phyloP scores from a whole-genome alignment of 2,888 invertebrate genomes.

The Acleris laterana region DNA sequence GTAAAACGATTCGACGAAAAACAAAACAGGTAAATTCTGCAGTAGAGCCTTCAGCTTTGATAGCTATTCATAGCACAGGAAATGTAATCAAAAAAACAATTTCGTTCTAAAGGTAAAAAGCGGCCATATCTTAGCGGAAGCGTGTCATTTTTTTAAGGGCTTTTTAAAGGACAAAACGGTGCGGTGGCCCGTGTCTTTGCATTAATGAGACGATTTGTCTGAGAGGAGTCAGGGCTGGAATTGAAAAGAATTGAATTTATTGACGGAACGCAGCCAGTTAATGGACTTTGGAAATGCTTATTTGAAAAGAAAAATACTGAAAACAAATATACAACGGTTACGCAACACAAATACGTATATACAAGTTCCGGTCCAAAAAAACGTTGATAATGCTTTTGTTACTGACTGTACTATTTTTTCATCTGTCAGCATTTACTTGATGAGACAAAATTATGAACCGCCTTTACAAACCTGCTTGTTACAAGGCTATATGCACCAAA shows the following conservation, averaged over 20 bases:
- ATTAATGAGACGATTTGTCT: slow-evolving; percentile 75
- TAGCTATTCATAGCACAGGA: background rate
- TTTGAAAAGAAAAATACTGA: slow-evolving; percentile 39
- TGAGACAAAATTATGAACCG: no score
- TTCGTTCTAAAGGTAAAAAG: slow-evolving; percentile 31
- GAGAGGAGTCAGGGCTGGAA: slow-evolving; percentile 58
- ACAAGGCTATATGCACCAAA: no score
- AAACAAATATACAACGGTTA: no score
- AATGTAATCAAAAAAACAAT: slow-evolving; percentile 42
- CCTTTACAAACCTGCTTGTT: no score
- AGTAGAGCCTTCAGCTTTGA: background rate
- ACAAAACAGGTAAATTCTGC: no score
- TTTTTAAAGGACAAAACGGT: slow-evolving; percentile 52
- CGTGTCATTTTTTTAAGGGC: slow-evolving; percentile 44
- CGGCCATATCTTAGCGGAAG: slow-evolving; percentile 41
- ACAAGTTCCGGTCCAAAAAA: no score
- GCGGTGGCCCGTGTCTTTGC: slow-evolving; percentile 57
- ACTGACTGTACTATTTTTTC: no score
- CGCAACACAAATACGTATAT: no score
- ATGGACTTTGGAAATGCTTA: slow-evolving; percentile 54
- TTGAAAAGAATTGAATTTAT: slow-evolving; percentile 66
- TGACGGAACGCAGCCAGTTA: slow-evolving; percentile 46
- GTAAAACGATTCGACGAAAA: no score
- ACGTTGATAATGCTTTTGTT: no score
- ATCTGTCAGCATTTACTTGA: no score